Evolutionary conservation across 2,888 invertebrate genomes (phyloP).

Genomic region (Branchipolynoe longqiensis): DNA sequence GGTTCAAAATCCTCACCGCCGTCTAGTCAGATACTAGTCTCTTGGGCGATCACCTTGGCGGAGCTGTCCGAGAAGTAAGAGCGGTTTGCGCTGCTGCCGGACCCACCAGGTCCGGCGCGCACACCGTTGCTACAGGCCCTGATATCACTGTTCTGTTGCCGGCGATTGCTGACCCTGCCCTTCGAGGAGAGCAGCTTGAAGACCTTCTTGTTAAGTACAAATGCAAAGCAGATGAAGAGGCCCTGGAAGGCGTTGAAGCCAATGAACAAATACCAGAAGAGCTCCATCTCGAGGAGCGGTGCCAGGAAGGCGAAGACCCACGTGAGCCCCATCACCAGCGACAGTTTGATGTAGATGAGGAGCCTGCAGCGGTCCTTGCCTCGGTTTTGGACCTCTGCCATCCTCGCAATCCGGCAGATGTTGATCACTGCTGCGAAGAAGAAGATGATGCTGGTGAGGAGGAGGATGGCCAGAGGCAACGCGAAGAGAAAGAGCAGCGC

Average conservation of each 20-base stretch:
- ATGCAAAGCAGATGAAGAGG: constrained; percentile 83
- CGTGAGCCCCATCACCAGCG: constrained; percentile 82
- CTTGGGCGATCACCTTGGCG: constrained; percentile 59
- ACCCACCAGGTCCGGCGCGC: constrained; percentile 22
- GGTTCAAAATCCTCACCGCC: constrained; percentile 50
- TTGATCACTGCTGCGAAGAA: constrained; percentile 84
- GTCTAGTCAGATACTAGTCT: constrained; percentile 60
- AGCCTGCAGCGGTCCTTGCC: constrained; percentile 60
- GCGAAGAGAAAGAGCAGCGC: constrained; percentile 84
- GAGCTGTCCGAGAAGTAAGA: constrained; percentile 48
- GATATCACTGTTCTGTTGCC: constrained; percentile 30
- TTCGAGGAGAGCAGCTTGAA: constrained; percentile 61
- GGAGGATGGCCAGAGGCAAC: constrained; percentile 83
- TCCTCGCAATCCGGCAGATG: constrained; percentile 75
- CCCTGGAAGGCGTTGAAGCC: constrained; percentile 84
- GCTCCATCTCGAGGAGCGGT: constrained; percentile 74
- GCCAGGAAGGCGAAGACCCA: constrained; percentile 82
- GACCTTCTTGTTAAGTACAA: constrained; percentile 76
- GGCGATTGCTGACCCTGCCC: constrained; percentile 39
- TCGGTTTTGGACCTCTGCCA: constrained; percentile 16
- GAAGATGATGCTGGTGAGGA: constrained; percentile 83
- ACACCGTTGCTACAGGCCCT: constrained; percentile 15
- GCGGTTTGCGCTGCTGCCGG: neutral
- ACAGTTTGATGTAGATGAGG: constrained; percentile 67
- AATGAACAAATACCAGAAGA: constrained; percentile 83